Conservation (phyloP, 2,797 vertebrate species). For the Loriculus beryllinus region DNA sequence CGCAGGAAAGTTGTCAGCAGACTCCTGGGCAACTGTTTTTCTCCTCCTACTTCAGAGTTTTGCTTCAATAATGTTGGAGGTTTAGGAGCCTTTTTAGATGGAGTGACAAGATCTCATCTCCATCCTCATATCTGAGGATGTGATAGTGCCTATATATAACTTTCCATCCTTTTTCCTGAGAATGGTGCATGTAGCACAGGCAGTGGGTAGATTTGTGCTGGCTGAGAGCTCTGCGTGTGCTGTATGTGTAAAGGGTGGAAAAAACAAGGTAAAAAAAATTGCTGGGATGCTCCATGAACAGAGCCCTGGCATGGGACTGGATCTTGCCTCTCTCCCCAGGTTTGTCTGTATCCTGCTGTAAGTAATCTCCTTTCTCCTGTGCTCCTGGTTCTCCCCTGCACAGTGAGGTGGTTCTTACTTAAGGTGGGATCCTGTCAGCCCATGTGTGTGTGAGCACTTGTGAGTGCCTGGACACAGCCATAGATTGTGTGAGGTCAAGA, state of each 20-base stretch:
- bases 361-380: background rate
- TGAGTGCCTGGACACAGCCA: background rate
- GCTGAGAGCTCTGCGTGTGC: background rate
- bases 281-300: background rate
- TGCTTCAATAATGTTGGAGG: background rate
- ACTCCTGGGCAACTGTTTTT: background rate
- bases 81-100: background rate
- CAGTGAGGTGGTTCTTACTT: background rate
- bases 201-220: background rate
- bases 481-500: accelerated
- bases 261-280: background rate
- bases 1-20: background rate
- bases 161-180: background rate
- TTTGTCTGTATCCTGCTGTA: background rate
- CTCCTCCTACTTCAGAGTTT: background rate
- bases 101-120: background rate
- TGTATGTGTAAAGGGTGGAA: background rate
- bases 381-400: background rate
- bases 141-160: background rate
- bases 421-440: background rate
- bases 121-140: background rate
- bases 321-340: background rate
- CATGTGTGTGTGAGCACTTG: accelerated
- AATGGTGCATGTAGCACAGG: background rate
- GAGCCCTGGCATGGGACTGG: background rate